Evolutionary conservation across 2,113 vertebrate species (phyloP).

Genomic region (Cryptoleucopteryx plumbea): DNA sequence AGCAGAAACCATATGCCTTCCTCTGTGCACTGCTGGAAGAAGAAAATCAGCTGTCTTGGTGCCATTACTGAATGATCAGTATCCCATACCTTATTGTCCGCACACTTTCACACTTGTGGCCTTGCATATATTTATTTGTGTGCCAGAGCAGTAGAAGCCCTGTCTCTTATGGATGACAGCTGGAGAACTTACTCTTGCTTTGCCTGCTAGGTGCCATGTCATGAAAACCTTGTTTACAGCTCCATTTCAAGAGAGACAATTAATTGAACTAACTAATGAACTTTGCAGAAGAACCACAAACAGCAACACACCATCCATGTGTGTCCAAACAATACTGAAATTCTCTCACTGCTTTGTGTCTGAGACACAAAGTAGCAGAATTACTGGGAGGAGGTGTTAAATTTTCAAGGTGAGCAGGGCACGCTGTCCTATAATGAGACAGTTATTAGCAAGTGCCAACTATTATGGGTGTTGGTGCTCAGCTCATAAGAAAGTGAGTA

Average conservation of each 20-base stretch:
- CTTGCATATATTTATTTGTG: not conserved
- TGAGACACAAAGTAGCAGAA: not conserved
- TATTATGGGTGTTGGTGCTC: not conserved
- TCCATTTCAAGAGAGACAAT: not conserved
- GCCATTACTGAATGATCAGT: not conserved
- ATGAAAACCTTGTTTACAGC: not conserved
- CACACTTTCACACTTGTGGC: not conserved
- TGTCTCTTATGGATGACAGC: not conserved
- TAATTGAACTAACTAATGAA: not conserved
- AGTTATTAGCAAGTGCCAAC: not conserved
- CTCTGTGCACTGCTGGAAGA: not conserved
- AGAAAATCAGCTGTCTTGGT: not conserved
- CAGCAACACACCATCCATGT: not conserved
- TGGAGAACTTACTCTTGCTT: not conserved
- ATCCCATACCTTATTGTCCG: not conserved
- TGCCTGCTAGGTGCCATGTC: not conserved
- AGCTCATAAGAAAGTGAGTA: not conserved
- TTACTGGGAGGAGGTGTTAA: not conserved
- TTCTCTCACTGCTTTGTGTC: not conserved
- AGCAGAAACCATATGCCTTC: not conserved
- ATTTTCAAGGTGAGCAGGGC: not conserved
- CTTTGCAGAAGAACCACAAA: not conserved
- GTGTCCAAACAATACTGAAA: not conserved
- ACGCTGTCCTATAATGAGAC: not conserved
- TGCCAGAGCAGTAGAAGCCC: not conserved